A percentile compares a stretch with the other conserved stretches of the same genome.
Conservation (phyloP, 2,888 invertebrate species). For the Cheilosia vernalis region DNA sequence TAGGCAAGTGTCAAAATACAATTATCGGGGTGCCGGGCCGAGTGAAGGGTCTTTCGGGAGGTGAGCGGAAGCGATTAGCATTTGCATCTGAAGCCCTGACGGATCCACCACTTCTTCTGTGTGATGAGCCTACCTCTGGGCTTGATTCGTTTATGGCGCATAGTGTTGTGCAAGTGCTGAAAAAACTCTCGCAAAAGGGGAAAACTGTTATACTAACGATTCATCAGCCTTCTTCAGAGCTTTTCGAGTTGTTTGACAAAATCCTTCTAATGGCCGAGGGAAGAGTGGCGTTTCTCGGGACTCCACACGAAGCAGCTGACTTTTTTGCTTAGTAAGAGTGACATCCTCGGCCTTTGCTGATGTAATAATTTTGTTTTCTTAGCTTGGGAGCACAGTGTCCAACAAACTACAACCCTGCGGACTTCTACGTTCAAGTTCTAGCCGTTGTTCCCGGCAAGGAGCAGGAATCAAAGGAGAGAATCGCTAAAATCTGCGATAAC, state of each 20-base stretch:
- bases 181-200: slow-evolving; percentile 90
- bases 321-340: slow-evolving; percentile 91
- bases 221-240: slow-evolving; percentile 97
- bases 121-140: slow-evolving; percentile 98
- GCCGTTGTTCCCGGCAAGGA: slow-evolving; percentile 94
- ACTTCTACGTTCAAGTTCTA: slow-evolving; percentile 95
- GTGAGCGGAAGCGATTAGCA: slow-evolving; percentile 96
- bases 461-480: slow-evolving; percentile 90
- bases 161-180: slow-evolving; percentile 93
- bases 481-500: slow-evolving; percentile 91
- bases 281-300: slow-evolving; percentile 93
- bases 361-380: slow-evolving; percentile 51
- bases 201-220: slow-evolving; percentile 96
- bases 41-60: slow-evolving; percentile 96
- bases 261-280: slow-evolving; percentile 96
- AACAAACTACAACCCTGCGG: slow-evolving; percentile 96
- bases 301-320: slow-evolving; percentile 89
- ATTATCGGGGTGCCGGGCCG: slow-evolving; percentile 94
- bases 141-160: slow-evolving; percentile 98
- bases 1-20: slow-evolving; percentile 95
- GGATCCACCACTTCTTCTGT: slow-evolving; percentile 97
- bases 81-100: slow-evolving; percentile 99
- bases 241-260: slow-evolving; percentile 95
- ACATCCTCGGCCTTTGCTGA: background rate
- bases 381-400: slow-evolving; percentile 94